Conservation (phyloP, 2,113 vertebrate species). For the Hyperopisus bebe region DNA sequence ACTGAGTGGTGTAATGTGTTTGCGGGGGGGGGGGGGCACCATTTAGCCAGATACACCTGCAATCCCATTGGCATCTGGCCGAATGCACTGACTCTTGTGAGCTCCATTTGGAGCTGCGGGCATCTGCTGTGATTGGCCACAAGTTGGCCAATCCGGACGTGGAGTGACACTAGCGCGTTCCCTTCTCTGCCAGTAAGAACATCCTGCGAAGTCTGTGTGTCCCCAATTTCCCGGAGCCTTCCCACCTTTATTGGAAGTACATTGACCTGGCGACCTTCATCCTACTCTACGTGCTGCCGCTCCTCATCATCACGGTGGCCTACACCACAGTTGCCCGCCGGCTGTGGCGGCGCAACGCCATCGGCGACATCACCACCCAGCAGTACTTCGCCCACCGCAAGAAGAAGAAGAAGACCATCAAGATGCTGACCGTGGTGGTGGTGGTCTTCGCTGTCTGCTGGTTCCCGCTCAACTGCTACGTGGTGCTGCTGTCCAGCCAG, state of each 20-base stretch:
- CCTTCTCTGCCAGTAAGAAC: constrained; percentile 59
- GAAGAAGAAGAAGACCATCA: constrained; percentile 79
- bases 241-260: constrained; percentile 88
- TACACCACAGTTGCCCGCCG: constrained; percentile 78
- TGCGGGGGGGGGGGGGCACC: background rate
- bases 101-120: background rate
- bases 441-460: constrained; percentile 84
- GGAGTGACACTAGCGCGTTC: background rate
- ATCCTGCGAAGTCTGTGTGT: constrained; percentile 76
- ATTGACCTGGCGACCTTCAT: constrained; percentile 82
- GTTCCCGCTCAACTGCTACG: constrained; percentile 93
- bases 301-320: constrained; percentile 78
- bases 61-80: background rate
- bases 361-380: constrained; percentile 78
- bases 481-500: constrained; percentile 83
- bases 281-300: constrained; percentile 81
- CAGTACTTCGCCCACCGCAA: constrained; percentile 74
- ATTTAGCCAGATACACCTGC: background rate
- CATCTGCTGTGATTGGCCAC: background rate
- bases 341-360: constrained; percentile 78
- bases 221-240: constrained; percentile 83
- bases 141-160: background rate
- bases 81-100: background rate
- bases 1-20: background rate
- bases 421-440: constrained; percentile 88